A percentile compares a stretch with the other conserved stretches of the same genome.
phyloP scores from a whole-genome alignment of 1,140 invertebrate species.

The Rhopalosiphum padi region DNA sequence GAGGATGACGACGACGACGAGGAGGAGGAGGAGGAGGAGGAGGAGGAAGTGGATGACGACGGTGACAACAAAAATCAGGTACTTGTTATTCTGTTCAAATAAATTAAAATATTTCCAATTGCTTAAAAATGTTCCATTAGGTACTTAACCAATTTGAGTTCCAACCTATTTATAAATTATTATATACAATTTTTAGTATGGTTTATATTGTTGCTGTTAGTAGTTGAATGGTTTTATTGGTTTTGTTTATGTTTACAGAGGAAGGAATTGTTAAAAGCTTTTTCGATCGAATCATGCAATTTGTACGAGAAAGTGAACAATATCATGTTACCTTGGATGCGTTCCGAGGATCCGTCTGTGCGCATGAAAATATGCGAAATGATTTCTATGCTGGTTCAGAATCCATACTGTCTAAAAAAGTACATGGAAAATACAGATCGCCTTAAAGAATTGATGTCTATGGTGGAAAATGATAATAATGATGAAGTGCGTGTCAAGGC shows the following conservation, averaged over 20 bases:
- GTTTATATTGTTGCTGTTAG: neutral
- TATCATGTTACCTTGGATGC: neutral
- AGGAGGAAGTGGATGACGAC: too few relatives aligned
- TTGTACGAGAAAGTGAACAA: slow-evolving; percentile 36
- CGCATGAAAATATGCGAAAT: neutral
- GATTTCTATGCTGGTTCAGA: neutral
- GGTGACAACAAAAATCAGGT: too few relatives aligned
- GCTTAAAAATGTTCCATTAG: too few relatives aligned
- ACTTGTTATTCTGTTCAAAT: too few relatives aligned
- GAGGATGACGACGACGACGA: too few relatives aligned
- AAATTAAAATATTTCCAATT: too few relatives aligned
- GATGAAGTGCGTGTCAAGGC: neutral
- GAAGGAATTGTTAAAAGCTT: slow-evolving; percentile 22
- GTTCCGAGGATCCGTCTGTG: neutral
- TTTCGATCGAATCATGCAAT: slow-evolving; percentile 7
- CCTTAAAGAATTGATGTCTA: neutral
- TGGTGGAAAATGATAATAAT: neutral
- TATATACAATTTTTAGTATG: neutral
- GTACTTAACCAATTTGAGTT: too few relatives aligned
- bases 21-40: too few relatives aligned
- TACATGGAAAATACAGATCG: neutral
- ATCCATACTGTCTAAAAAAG: slow-evolving; percentile 35
- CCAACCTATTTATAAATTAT: too few relatives aligned
- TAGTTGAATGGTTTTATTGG: too few relatives aligned
- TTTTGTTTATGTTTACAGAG: slow-evolving; percentile 33